Base-by-base conservation (phyloP, 2,888 invertebrate genomes). In the Cynaeus angustus region DNA sequence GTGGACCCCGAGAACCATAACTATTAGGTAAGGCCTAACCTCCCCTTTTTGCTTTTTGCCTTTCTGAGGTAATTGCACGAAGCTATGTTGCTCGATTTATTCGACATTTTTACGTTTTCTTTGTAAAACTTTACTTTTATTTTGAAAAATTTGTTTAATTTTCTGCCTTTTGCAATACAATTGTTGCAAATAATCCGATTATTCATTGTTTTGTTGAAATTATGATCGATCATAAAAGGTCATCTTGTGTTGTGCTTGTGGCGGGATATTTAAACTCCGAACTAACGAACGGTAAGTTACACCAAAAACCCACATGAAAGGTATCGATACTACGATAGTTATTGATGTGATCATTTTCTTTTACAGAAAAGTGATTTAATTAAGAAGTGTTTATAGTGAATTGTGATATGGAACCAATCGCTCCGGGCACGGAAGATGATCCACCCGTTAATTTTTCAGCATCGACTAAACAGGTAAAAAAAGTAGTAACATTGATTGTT, bases 381-480 rank as follows among this genome's bases (percentile, higher is more conserved):
- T 71, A 58, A 68, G 66, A 68, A 72, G 72, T 41, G 72, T 69
- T 65, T 72, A 50, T 68, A 75, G 69, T 77, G 74, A 74, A 71
- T 67, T 58, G 58, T 67, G 70, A 62, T 58, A 83, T 82, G 82
- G 83, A 83, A 72, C 82, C 82, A 16, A 70, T 78, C 64, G 82
- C 83, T 28, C 83, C 83, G 16, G 83, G 83, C 41, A 83, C 83
- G 33, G 83, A 83, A 78, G 82, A 82, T 70, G 83, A 83, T 52
- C 77, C 77, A 10, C 77, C 77, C 10, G 75, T 78, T 68, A 66
- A 53, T 65, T 78, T 75, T 68, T 75, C 78, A 14, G 73, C 77
- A 37, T 71, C 79, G 28, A 80, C 71, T 13, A 83, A 82, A 75
- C 76, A 81, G 82, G 83, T 83, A 83, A 76, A 70, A n/a, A n/a